A percentile compares a stretch with the other conserved stretches of the same genome.
phyloP scores from a whole-genome alignment of 2,113 vertebrate species.

The Campylomormyrus numenius region DNA sequence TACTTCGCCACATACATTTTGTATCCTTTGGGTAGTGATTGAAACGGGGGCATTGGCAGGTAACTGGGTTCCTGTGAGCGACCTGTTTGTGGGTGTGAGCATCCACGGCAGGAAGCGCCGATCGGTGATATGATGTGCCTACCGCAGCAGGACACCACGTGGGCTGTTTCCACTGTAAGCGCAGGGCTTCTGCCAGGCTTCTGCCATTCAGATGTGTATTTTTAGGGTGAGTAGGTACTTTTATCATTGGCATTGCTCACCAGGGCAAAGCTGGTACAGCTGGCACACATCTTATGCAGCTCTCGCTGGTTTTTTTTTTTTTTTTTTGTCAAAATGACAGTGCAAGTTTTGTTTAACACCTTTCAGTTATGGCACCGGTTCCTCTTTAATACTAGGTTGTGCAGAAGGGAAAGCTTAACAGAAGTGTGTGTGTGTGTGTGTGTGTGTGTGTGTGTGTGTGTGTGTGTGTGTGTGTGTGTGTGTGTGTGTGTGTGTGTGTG shows the following conservation, averaged over 20 bases:
- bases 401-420: neutral
- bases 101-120: neutral
- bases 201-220: neutral
- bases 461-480: neutral
- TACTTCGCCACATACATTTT: conserved; percentile 96
- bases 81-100: neutral
- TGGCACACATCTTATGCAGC: neutral
- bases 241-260: neutral
- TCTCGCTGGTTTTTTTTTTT: neutral
- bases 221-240: neutral
- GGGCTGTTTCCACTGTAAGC: neutral
- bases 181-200: neutral
- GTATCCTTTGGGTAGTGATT: conserved; percentile 77
- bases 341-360: neutral
- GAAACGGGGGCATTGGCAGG: neutral
- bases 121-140: neutral
- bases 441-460: neutral
- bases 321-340: neutral
- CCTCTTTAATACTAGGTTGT: neutral
- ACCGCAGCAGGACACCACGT: neutral
- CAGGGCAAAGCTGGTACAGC: neutral
- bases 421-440: neutral
- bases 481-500: neutral
- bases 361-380: neutral
- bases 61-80: neutral